A percentile compares a stretch with the other conserved stretches of the same genome.
These are phyloP conservation scores for Diacarnus erythraeanus DNA, from an alignment of 37 sponge, comb jelly and placozoan genomes.

Conservation along the genomic window DNA sequence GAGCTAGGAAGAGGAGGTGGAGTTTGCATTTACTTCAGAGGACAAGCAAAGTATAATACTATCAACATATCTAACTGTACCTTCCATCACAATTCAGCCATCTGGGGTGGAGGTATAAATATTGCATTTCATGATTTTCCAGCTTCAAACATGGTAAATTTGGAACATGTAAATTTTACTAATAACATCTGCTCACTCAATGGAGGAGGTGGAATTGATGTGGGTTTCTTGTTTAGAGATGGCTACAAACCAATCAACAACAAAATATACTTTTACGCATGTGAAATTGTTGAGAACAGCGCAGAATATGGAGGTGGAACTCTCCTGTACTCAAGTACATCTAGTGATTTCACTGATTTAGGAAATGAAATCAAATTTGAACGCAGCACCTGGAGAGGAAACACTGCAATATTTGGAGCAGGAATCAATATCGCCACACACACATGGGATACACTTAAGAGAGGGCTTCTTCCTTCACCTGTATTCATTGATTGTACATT, in stretches of 20 bases:
- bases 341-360: too few relatives aligned
- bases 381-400: not conserved
- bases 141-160: not conserved
- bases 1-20: conserved; percentile 40
- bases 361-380: not conserved
- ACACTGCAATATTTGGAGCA: not conserved
- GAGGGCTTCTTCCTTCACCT: too few relatives aligned
- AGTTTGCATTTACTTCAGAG: conserved; percentile 28
- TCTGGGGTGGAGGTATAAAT: conserved; percentile 50
- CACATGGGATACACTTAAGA: too few relatives aligned
- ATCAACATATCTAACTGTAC: conserved; percentile 11
- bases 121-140: not conserved
- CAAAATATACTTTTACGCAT: not conserved
- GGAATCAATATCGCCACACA: too few relatives aligned
- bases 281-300: not conserved
- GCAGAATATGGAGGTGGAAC: not conserved
- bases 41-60: conserved; percentile 10
- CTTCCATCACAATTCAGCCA: conserved; percentile 37
- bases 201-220: not conserved
- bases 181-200: not conserved
- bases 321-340: not conserved
- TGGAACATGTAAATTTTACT: too few relatives aligned
- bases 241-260: not conserved
- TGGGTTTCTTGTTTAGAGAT: not conserved
- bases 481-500: not conserved